phyloP scores from a whole-genome alignment of 2,797 vertebrate genomes.

The Onychomys torridus region DNA sequence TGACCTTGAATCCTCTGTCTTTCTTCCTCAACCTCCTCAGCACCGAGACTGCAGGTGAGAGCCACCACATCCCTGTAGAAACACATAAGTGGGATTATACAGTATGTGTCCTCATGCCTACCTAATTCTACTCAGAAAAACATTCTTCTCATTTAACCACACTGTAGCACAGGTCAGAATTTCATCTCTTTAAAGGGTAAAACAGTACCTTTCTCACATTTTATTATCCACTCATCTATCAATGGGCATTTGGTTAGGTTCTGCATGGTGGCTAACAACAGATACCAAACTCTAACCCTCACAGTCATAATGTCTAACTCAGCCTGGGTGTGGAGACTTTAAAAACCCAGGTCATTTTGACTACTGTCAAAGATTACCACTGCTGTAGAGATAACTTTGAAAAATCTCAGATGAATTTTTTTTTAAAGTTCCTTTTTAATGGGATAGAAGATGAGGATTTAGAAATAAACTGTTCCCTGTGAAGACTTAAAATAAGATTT shows the following conservation, averaged over 20 bases:
- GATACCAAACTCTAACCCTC: background rate
- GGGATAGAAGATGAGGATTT: background rate
- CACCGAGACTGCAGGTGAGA: background rate
- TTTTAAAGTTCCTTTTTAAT: background rate
- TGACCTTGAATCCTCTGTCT: background rate
- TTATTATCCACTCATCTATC: background rate
- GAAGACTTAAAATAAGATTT: constrained; percentile 19
- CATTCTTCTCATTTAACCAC: background rate
- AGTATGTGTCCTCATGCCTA: background rate
- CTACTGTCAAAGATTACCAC: background rate
- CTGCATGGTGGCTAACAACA: background rate
- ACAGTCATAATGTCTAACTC: background rate
- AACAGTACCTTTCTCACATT: background rate
- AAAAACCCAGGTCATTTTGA: background rate
- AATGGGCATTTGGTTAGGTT: background rate
- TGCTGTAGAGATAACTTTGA: background rate
- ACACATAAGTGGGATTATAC: background rate
- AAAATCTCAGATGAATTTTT: background rate
- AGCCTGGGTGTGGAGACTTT: background rate
- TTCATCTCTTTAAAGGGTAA: background rate
- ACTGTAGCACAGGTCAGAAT: background rate
- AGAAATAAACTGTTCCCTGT: background rate
- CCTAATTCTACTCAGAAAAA: background rate
- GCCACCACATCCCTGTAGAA: background rate
- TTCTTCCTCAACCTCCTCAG: background rate